Evolutionary conservation across 2,113 vertebrate species (phyloP).

Genomic region (Mionectes macconnelli): DNA sequence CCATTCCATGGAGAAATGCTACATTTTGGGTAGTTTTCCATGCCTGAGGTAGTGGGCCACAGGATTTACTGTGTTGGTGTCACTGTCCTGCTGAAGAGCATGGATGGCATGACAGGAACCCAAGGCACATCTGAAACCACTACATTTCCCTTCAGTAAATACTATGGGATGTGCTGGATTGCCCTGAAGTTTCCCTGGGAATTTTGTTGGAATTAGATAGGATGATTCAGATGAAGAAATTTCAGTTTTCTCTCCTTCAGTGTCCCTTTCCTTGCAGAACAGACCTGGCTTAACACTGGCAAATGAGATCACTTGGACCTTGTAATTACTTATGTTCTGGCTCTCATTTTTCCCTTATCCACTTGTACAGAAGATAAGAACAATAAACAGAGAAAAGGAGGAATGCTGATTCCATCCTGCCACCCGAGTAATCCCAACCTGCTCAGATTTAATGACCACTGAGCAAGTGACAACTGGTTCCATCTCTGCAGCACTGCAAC

Average conservation of each 20-base stretch:
- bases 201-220: not conserved
- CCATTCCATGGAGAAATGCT: not conserved
- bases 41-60: not conserved
- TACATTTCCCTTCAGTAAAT: not conserved
- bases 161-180: not conserved
- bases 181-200: not conserved
- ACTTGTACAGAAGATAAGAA: constrained; percentile 23
- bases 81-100: not conserved
- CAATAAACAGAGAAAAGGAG: not conserved
- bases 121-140: not conserved
- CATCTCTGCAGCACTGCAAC: not conserved
- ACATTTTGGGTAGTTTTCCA: not conserved
- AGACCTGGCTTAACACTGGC: not conserved
- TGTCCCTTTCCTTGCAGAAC: not conserved
- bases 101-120: not conserved
- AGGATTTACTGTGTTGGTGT: not conserved
- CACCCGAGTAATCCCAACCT: not conserved
- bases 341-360: not conserved
- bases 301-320: not conserved
- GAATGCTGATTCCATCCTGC: not conserved
- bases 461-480: not conserved
- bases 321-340: constrained; percentile 17
- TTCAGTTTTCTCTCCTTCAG: not conserved
- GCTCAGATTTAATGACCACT: not conserved
- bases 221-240: not conserved